A percentile compares a stretch with the other conserved stretches of the same genome.
Conservation (phyloP, 2,888 invertebrate genomes). For the Ditula angustiorana region DNA sequence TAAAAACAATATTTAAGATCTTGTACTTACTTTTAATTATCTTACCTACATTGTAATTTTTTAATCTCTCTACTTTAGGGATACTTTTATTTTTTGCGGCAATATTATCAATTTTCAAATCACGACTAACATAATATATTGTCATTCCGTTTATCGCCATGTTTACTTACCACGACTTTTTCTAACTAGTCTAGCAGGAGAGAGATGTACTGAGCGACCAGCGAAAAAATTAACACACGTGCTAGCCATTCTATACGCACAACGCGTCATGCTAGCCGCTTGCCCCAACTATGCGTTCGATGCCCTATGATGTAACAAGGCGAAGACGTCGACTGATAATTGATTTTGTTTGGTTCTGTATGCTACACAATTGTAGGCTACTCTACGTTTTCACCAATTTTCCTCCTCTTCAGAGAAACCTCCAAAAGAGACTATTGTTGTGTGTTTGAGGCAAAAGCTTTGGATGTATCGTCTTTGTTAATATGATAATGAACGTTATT, state of each 20-base stretch:
- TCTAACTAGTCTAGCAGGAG: no score
- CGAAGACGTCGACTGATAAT: constrained; percentile 6
- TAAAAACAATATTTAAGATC: no score
- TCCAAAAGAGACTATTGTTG: neutral
- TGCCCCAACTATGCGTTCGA: neutral
- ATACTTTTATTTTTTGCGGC: no score
- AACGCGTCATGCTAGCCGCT: neutral
- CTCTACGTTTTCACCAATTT: neutral
- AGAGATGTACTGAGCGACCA: no score
- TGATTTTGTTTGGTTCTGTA: neutral
- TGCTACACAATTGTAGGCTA: neutral
- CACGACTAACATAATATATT: no score
- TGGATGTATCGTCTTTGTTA: neutral
- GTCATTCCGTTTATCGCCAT: no score
- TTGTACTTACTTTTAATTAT: no score
- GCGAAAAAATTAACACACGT: neutral
- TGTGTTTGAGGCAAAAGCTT: neutral
- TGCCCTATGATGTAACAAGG: constrained; percentile 13
- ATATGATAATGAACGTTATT: neutral
- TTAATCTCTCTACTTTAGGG: no score
- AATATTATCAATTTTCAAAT: no score
- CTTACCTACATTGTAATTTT: no score
- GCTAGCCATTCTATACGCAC: no score
- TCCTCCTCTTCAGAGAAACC: neutral
- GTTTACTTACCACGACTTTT: no score